These are phyloP conservation scores for Neogobius melanostomus DNA, from an alignment of 2,113 vertebrate genomes.

Conservation along the genomic window DNA sequence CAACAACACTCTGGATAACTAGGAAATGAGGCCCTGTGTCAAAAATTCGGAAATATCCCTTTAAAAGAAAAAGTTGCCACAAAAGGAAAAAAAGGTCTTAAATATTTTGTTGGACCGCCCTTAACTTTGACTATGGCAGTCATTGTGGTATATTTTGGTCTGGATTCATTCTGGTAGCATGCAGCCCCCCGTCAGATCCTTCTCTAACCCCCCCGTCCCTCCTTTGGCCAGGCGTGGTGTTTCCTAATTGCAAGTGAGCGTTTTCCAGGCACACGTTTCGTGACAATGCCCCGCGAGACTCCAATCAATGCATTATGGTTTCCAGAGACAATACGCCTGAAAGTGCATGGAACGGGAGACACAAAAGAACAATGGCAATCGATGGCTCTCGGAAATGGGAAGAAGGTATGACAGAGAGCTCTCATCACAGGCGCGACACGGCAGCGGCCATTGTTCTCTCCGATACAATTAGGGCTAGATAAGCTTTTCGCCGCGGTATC, in stretches of 20 bases:
- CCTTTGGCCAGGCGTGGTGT: too few relatives aligned
- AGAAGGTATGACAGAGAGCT: constrained; percentile 53
- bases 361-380: constrained; percentile 53
- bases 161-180: too few relatives aligned
- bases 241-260: not conserved
- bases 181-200: too few relatives aligned
- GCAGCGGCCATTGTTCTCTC: constrained; percentile 51
- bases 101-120: too few relatives aligned
- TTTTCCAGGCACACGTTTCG: constrained; percentile 34
- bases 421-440: constrained; percentile 36
- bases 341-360: constrained; percentile 12
- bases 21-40: too few relatives aligned
- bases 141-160: too few relatives aligned
- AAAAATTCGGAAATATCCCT: too few relatives aligned
- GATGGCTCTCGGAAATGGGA: constrained; percentile 43
- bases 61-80: too few relatives aligned
- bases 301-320: constrained; percentile 26
- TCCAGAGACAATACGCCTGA: constrained; percentile 30
- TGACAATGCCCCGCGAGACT: constrained; percentile 34
- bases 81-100: too few relatives aligned
- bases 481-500: constrained; percentile 51
- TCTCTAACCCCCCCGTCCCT: too few relatives aligned
- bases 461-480: constrained; percentile 66
- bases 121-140: too few relatives aligned
- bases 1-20: too few relatives aligned